Evolutionary conservation across 2,797 vertebrate species (phyloP), one percentile per base, ranked within the genome.

Genomic region (Tympanoctomys barrerae): DNA sequence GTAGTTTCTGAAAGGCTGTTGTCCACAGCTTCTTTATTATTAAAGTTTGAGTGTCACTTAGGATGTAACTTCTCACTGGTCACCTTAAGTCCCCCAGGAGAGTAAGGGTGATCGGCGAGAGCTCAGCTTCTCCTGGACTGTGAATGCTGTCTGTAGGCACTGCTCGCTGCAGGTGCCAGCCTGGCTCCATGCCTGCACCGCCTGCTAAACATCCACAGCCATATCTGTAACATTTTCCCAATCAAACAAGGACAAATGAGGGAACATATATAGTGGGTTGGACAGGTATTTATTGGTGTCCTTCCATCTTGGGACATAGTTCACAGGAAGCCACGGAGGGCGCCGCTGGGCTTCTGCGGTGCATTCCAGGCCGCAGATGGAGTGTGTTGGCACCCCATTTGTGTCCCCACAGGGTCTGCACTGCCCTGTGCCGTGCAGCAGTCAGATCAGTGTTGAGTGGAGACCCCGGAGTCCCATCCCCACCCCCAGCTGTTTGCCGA

Each of bases 241-340:
- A 42, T 82, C 52, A 87, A 57, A 70, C 66, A 94, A 73, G 42
- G 21, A 64, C 85, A 52, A 92, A 93, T 4, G 12, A 54, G 64
- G 91, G 21, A 21, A 24, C 39, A 8, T 33, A 18, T 9, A 57
- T 54, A 33, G 54, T 19, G 21, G 68, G 75, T 42, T 88, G 21
- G 91, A 36, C 33, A 82, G 46, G 7, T 77, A 78, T 97, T 97
- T 97, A 96, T 94, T 97, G 71, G 85, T 64, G 68, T 57, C 90
- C 94, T 80, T 87, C 77, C 21, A 0, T 26, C 59, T 19, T 24
- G 22, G 83, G 86, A 73, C 18, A 16, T 10, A 28, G 9, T 79
- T 77, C 84, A 52, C 36, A 87, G 75, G 77, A 52, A 77, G 83
- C 52, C 80, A 70, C 33, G 31, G 13, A 33, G 24, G 75, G 80